These are phyloP conservation scores for Erpobdella octoculata DNA, from an alignment of 2,888 invertebrate species.

Conservation along the genomic window DNA sequence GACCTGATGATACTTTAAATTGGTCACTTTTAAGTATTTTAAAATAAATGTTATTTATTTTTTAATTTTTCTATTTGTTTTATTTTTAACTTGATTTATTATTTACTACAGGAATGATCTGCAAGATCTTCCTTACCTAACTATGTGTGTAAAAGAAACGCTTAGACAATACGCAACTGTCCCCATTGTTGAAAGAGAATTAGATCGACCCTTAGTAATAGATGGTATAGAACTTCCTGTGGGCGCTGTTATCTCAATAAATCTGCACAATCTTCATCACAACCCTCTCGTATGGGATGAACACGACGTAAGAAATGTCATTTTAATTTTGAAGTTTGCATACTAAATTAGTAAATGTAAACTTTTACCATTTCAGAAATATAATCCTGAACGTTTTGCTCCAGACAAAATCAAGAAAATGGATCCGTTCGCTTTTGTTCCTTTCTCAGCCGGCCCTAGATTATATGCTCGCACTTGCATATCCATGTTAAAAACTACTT, in stretches of 20 bases:
- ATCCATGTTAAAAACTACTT: too few species aligned
- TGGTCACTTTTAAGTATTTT: slow-evolving; percentile 20
- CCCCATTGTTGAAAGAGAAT: slow-evolving; percentile 41
- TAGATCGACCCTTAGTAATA: slow-evolving; percentile 39
- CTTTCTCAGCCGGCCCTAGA: slow-evolving; percentile 46
- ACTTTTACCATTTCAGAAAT: slow-evolving; percentile 39
- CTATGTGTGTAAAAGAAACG: slow-evolving; percentile 44
- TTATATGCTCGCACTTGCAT: too few species aligned
- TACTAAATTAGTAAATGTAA: neutral
- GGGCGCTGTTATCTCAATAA: slow-evolving; percentile 38
- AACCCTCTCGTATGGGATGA: slow-evolving; percentile 41
- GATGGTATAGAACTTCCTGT: slow-evolving; percentile 40
- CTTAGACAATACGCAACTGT: slow-evolving; percentile 42
- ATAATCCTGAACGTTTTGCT: slow-evolving; percentile 41
- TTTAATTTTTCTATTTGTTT: neutral
- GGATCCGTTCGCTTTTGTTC: slow-evolving; percentile 42
- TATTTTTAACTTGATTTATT: neutral
- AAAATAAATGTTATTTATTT: neutral
- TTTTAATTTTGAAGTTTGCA: neutral
- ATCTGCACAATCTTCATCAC: slow-evolving; percentile 43
- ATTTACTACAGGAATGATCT: slow-evolving; percentile 42
- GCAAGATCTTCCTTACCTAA: slow-evolving; percentile 41
- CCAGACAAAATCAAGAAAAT: slow-evolving; percentile 40
- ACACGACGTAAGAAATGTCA: neutral
- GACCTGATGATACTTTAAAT: slow-evolving; percentile 33